phyloP scores from a whole-genome alignment of 2,113 vertebrate species.

The Cyrtonyx montezumae region DNA sequence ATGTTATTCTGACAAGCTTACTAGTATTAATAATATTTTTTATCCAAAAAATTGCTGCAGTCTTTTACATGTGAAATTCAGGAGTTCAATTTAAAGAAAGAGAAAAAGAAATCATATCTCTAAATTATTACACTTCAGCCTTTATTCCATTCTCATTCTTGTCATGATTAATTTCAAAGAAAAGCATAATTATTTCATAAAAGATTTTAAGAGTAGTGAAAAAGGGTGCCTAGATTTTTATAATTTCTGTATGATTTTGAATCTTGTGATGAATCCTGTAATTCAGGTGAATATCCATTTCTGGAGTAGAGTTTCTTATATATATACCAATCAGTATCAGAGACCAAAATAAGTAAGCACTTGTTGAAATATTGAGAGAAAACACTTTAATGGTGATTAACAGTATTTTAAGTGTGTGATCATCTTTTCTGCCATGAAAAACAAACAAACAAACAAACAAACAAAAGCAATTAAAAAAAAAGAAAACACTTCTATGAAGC shows the following conservation, averaged over 20 bases:
- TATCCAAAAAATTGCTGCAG: background rate
- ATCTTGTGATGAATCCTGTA: background rate
- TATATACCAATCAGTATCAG: background rate
- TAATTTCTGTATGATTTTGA: background rate
- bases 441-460: too few relatives aligned
- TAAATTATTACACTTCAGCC: background rate
- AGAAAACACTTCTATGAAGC: background rate
- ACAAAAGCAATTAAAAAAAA: background rate
- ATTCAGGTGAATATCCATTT: background rate
- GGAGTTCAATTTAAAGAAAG: background rate
- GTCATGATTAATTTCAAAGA: background rate
- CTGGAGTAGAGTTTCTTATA: background rate
- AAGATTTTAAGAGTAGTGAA: background rate
- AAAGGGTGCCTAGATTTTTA: background rate
- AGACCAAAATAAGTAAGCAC: background rate
- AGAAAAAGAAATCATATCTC: background rate
- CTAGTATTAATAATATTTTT: background rate
- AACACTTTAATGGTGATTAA: background rate
- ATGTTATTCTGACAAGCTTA: background rate
- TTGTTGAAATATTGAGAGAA: background rate
- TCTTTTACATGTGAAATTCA: background rate
- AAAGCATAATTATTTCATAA: background rate
- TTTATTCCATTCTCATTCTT: background rate
- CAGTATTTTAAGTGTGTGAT: background rate
- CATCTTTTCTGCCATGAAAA: background rate